Evolutionary conservation across 2,888 invertebrate genomes (phyloP), one percentile per base, ranked within the genome.

Genomic region (Lomographa bimaculata): DNA sequence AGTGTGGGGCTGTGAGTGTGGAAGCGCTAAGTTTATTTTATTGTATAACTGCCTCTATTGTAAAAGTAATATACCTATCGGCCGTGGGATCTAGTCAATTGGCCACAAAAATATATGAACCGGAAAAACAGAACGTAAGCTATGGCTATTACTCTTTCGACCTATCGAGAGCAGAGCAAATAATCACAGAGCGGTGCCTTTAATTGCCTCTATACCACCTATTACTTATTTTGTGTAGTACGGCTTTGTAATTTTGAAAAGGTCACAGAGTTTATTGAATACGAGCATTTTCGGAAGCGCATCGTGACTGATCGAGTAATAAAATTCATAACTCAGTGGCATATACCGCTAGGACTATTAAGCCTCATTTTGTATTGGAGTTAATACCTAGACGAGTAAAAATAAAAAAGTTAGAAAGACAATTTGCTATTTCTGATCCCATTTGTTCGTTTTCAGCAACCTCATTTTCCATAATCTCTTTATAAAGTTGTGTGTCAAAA

Each of bases 281-380:
- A 33, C 37, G 35, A 37, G 46, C 46, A 58, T 65, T 64, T 74
- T 75, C 69, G 64, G 74, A 71, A 73, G 70, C 71, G 70, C 65
- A 61, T 79, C 82, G 81, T 83, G 80, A 83, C 79, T 64, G 50
- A 37, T 46, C 58, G 52, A 52, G 70, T 71, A 71, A 79, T 81
- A 77, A 81, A 80, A 73, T 58, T 59, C 63, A 62, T 64, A 76
- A 74, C 70, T 57, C 68, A 61, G 69, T 70, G 68, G 70, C 71
- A 71, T 67, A 77, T 71, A 71, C 66, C 9, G 18, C 70, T 71
- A 69, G 74, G 19, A 12, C 9, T 60, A 76, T 79, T 65, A 71
- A 60, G 63, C 60, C 62, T 66, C 66, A 71, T 70, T 72, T 68
- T 7, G 63, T 64, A 63, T 62, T 7, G 8, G 11, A 19, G 10